These are phyloP conservation scores for Leptobrachium leishanense DNA, from an alignment of 2,113 vertebrate species.

Conservation along the genomic window DNA sequence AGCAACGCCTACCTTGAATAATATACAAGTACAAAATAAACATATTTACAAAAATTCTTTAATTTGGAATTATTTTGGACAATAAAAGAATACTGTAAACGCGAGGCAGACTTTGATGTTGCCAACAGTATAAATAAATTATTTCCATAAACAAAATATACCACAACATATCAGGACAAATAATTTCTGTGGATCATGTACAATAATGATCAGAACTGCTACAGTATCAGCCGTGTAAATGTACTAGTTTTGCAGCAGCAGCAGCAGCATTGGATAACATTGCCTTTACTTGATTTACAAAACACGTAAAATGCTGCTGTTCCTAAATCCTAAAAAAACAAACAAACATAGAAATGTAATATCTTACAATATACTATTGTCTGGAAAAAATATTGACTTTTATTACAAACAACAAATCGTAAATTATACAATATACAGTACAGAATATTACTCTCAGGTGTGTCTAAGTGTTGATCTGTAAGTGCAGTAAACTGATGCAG, in stretches of 20 bases:
- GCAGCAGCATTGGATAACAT: constrained; percentile 25
- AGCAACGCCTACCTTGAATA: not conserved
- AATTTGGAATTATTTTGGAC: constrained; percentile 3
- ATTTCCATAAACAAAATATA: constrained; percentile 5
- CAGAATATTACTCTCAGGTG: constrained; percentile 22
- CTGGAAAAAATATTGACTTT: constrained; percentile 46
- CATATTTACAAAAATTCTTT: constrained; percentile 42
- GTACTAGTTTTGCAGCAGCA: constrained; percentile 17
- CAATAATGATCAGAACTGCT: constrained; percentile 31
- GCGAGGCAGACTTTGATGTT: constrained; percentile 24
- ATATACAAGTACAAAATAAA: not conserved
- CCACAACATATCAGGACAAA: constrained; percentile 11
- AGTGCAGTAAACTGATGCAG: constrained; percentile 58
- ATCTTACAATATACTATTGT: constrained; percentile 27
- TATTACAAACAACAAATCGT: constrained; percentile 46
- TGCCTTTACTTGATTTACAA: constrained; percentile 31
- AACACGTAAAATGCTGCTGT: constrained; percentile 30
- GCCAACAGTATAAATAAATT: constrained; percentile 18
- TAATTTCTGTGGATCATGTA: constrained; percentile 4
- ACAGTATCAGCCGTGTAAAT: constrained; percentile 35
- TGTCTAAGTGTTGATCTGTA: constrained; percentile 14
- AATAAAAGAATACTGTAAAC: constrained; percentile 36
- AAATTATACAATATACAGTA: constrained; percentile 45
- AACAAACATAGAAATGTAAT: constrained; percentile 43
- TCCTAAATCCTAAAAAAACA: constrained; percentile 11